Percentiles rank a stretch among this genome's conserved stretches.
These are phyloP conservation scores for Platerodrilus igneus DNA, from an alignment of 2,888 invertebrate species.

Conservation along the genomic window DNA sequence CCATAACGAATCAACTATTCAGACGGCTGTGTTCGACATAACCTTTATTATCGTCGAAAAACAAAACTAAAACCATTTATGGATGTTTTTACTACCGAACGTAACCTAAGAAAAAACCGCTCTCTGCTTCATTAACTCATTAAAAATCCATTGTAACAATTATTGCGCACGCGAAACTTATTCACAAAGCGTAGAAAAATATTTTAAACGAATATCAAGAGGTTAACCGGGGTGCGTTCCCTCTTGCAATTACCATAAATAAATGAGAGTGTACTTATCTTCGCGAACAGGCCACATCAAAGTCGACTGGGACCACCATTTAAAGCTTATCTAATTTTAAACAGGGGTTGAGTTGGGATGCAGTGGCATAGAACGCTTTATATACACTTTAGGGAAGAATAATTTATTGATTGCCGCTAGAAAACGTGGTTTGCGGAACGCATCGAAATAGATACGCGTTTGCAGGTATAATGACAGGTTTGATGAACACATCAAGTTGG, in stretches of 20 bases:
- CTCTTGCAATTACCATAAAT: slow-evolving; percentile 47
- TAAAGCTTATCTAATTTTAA: slow-evolving; percentile 29
- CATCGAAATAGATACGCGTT: too few relatives aligned
- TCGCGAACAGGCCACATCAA: slow-evolving; percentile 33
- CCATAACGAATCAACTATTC: slow-evolving; percentile 32
- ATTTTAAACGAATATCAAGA: slow-evolving; percentile 16
- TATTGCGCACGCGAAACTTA: not conserved
- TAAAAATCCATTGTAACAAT: too few relatives aligned
- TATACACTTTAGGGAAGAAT: too few relatives aligned
- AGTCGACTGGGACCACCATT: slow-evolving; percentile 24
- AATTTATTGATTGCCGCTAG: too few relatives aligned
- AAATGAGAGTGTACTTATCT: slow-evolving; percentile 47
- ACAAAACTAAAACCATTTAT: not conserved
- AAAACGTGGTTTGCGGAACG: too few relatives aligned
- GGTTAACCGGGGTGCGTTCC: slow-evolving; percentile 21
- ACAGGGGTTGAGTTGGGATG: slow-evolving; percentile 16
- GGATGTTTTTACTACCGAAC: too few relatives aligned
- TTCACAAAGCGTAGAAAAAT: slow-evolving; percentile 14
- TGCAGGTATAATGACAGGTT: too few relatives aligned
- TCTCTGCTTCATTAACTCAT: too few relatives aligned
- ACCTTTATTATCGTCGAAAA: slow-evolving; percentile 7
- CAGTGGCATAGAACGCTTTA: too few relatives aligned
- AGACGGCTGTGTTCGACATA: slow-evolving; percentile 13
- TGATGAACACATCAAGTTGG: too few relatives aligned
- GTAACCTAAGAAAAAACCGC: too few relatives aligned